These are phyloP conservation scores for Atethmia centrago DNA, from an alignment of 2,888 invertebrate species.

Conservation along the genomic window DNA sequence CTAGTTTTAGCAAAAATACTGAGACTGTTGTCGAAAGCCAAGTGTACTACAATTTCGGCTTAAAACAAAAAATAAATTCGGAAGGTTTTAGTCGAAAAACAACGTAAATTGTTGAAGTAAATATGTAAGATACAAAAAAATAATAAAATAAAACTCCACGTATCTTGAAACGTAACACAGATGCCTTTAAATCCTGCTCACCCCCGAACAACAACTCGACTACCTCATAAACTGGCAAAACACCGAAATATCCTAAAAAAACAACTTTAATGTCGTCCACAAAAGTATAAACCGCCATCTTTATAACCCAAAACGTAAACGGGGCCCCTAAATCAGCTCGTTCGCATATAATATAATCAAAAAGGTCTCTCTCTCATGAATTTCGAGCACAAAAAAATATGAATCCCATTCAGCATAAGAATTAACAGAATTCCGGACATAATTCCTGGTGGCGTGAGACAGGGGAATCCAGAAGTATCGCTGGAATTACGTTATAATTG, in stretches of 20 bases:
- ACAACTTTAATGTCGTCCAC: slow-evolving; percentile 53
- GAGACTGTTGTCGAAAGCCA: no score
- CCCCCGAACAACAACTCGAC: slow-evolving; percentile 45
- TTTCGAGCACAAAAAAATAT: slow-evolving; percentile 66
- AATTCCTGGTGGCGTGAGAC: slow-evolving; percentile 49
- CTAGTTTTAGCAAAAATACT: neutral
- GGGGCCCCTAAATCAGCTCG: slow-evolving; percentile 58
- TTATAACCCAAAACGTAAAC: slow-evolving; percentile 59
- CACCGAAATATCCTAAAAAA: slow-evolving; percentile 47
- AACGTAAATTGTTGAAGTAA: neutral
- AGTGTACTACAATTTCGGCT: neutral
- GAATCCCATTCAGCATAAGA: slow-evolving; percentile 69
- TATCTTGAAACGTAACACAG: slow-evolving; percentile 12
- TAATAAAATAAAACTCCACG: neutral
- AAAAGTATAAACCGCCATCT: slow-evolving; percentile 46
- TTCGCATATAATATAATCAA: slow-evolving; percentile 65
- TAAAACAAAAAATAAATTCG: neutral
- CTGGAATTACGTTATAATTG: neutral
- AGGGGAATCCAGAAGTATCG: slow-evolving; percentile 32
- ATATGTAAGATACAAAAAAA: neutral
- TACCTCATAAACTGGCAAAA: slow-evolving; percentile 39
- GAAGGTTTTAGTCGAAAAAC: neutral
- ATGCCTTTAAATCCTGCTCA: neutral
- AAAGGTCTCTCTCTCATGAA: slow-evolving; percentile 59
- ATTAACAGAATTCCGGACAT: slow-evolving; percentile 70